Conservation (phyloP, 2,113 vertebrate genomes). For the Pluvialis apricaria region DNA sequence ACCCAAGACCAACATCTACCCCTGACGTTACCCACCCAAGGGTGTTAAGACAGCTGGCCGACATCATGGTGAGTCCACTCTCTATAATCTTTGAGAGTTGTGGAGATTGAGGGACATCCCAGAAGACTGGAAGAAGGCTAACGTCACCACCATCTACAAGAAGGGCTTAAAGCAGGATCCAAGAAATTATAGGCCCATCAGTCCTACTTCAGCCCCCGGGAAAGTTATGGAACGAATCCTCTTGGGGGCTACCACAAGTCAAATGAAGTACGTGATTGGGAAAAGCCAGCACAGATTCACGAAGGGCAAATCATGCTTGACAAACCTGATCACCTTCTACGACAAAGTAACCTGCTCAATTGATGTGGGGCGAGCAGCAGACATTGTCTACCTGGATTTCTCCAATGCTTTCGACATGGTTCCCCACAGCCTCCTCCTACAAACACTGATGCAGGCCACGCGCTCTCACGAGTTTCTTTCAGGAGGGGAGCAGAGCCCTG, state of each 20-base stretch:
- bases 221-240: background rate
- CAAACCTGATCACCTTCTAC: background rate
- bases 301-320: background rate
- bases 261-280: background rate
- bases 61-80: background rate
- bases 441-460: background rate
- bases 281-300: background rate
- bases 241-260: background rate
- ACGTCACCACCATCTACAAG: background rate
- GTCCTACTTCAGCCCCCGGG: background rate
- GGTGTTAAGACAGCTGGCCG: background rate
- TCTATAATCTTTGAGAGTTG: background rate
- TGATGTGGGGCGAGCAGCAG: background rate
- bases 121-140: background rate
- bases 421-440: background rate
- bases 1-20: background rate
- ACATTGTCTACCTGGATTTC: background rate
- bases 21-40: background rate
- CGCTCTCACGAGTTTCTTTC: conserved; percentile 25
- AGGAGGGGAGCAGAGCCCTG: conserved; percentile 13
- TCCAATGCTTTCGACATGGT: background rate
- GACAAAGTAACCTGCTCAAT: background rate
- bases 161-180: background rate
- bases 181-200: background rate
- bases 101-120: background rate